Base-by-base conservation (phyloP, 1,140 invertebrate species). In the Bombyx mori region DNA sequence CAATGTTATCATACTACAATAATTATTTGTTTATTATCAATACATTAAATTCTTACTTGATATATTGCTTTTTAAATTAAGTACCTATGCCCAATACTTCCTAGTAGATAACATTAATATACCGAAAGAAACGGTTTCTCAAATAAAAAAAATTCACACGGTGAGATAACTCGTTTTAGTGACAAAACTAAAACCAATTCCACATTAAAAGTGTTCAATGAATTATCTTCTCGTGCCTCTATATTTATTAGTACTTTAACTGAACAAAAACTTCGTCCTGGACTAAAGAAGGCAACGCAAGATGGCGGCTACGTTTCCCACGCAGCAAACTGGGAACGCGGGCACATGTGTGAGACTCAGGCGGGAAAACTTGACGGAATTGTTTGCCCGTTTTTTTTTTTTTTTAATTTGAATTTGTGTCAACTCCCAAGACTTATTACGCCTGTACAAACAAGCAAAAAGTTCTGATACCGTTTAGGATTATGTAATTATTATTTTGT, bases 261-360 rank as follows among this genome's bases (percentile, higher is more conserved):
- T 62, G 65, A 65, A 70, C 65, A 80, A 80, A 84, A 83, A 79
- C 65, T 35, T 61, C 35, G 61, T 64, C 57, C 63, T 59, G 47
- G 51, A 49, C 74, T 82, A 75, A 81, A 82, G 77, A 77, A 77
- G 75, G 68, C 62, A 71, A 60, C 66, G 66, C 75, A 79, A 78
- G 72, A 84, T 77, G 78, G 71, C 73, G 72, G 53, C 47, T 35
- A 53, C 49, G 61, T 69, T 83, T 84, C 77, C 81, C 81, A 84
- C 79, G 81, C 70, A 65, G 68, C 66, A 70, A 68, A 72, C 62
- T 82, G 79, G 73, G 81, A 83, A 79, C 72, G 61, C 59, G 61
- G 62, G 65, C 75, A 80, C 75, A 80, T 80, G 76, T 77, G 68
- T 71, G 50, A 55, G 65, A 65, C 26, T 66, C 68, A 70, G 71